Evolutionary conservation across 2,888 invertebrate genomes (phyloP), one percentile per base, ranked within the genome.

Genomic region (Megamerina dolium): DNA sequence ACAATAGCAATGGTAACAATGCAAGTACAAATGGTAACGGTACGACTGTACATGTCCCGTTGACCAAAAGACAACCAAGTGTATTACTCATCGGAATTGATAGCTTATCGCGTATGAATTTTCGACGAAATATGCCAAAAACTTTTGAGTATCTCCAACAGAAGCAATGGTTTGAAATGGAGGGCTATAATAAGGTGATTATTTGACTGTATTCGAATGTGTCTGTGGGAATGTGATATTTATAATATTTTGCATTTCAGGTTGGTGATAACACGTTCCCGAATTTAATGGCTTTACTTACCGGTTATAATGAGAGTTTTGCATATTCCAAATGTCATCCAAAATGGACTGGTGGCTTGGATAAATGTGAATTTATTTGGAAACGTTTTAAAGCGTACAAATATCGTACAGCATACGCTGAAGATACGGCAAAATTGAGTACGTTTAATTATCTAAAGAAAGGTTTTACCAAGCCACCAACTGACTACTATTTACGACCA

Each of bases 251-350:
- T 34, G n/a, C n/a, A n/a, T n/a, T n/a, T n/a, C n/a, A 86, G 77
- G 76, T 85, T 44, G 88, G 80, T 1, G 91, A 91, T 56, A 91
- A 91, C 57, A 90, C 90, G 0, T 86, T 85, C 59, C 87, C 90
- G 0, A 93, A 93, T 70, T 67, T 92, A 36, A 82, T 90, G 75
- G 85, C 91, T 0, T 73, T 87, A 32, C 72, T 88, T 4, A 81
- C 85, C 0, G 93, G 92, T 1, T 74, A 78, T 46, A 77, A 72
- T 45, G 57, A 60, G n/a, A 47, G 63, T 1, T 56, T 73, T 9
- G 68, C 79, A 4, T 70, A 74, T 31, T 54, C 64, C 1, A 62
- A 73, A 27, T 77, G 78, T 47, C 65, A 73, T n/a, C 76, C 78
- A 3, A 64, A 60, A 8, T 58, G 56, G 2, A 60, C 69, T 39